Evolutionary conservation across 92 coral and sea anemone genomes (phyloP).

Genomic region (Paramuricea clavata): DNA sequence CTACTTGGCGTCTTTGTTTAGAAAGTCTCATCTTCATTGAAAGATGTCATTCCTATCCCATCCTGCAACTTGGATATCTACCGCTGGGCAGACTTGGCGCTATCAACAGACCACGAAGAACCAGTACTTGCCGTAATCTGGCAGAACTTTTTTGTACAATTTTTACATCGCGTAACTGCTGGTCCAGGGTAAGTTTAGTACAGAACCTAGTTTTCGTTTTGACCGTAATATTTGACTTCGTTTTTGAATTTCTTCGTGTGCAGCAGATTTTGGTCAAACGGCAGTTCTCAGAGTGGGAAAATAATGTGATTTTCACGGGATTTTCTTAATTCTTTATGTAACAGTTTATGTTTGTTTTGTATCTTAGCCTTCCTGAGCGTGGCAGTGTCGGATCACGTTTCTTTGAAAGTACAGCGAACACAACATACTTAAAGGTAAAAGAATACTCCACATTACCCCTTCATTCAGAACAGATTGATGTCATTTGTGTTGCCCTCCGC

Average conservation of each 20-base stretch:
- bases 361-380: constrained; percentile 80
- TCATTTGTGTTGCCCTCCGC: too few relatives aligned
- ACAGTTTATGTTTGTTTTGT: neutral
- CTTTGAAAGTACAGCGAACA: constrained; percentile 85
- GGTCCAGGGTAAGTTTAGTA: constrained; percentile 79
- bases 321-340: too few relatives aligned
- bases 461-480: neutral
- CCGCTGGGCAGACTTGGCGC: constrained; percentile 94
- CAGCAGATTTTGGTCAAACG: neutral
- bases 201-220: too few relatives aligned
- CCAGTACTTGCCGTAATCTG: constrained; percentile 88
- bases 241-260: too few relatives aligned
- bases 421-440: constrained; percentile 70
- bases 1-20: constrained; percentile 23
- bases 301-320: too few relatives aligned
- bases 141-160: constrained; percentile 90
- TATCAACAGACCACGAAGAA: constrained; percentile 83
- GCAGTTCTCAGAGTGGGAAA: too few relatives aligned
- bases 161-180: constrained; percentile 82
- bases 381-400: constrained; percentile 91
- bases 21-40: constrained; percentile 89
- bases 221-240: too few relatives aligned
- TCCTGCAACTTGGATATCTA: constrained; percentile 79
- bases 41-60: constrained; percentile 79
- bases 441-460: neutral